Percentiles rank a stretch among this genome's conserved stretches.
Conservation (phyloP, 2,888 invertebrate genomes). For the Trissoscelio sp. region DNA sequence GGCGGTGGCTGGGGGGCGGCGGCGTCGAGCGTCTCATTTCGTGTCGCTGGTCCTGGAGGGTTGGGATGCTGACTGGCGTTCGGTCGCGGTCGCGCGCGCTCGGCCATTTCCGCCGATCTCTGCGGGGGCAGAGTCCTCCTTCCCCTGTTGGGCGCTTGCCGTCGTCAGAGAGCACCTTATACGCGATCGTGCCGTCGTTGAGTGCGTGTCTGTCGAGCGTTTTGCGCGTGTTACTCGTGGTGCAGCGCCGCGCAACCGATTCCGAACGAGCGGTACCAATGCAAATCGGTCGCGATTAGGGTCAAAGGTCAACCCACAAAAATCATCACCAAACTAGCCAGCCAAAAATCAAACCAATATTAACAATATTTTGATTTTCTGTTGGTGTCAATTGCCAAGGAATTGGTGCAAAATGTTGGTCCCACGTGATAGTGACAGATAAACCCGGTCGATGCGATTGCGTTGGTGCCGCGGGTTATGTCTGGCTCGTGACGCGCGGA, state of each 20-base stretch:
- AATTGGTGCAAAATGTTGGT: constrained; percentile 18
- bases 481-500: constrained; percentile 58
- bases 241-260: constrained; percentile 41
- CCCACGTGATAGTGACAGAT: constrained; percentile 49
- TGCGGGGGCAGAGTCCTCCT: constrained; percentile 82
- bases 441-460: constrained; percentile 46
- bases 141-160: constrained; percentile 68
- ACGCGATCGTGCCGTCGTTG: constrained; percentile 74
- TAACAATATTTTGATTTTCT: too few relatives aligned
- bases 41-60: constrained; percentile 68
- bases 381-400: too few relatives aligned
- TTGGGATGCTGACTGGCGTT: constrained; percentile 66
- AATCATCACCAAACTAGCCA: too few relatives aligned
- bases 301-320: background rate
- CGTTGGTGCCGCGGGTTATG: constrained; percentile 53
- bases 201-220: constrained; percentile 67
- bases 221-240: constrained; percentile 24
- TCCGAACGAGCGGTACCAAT: constrained; percentile 11
- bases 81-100: constrained; percentile 71
- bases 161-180: constrained; percentile 71
- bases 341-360: too few relatives aligned
- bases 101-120: constrained; percentile 81
- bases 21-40: constrained; percentile 62
- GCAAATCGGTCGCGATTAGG: background rate
- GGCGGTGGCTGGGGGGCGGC: constrained; percentile 45